Evolutionary conservation across 2,797 vertebrate genomes (phyloP).

Genomic region (Lacerta viridis): DNA sequence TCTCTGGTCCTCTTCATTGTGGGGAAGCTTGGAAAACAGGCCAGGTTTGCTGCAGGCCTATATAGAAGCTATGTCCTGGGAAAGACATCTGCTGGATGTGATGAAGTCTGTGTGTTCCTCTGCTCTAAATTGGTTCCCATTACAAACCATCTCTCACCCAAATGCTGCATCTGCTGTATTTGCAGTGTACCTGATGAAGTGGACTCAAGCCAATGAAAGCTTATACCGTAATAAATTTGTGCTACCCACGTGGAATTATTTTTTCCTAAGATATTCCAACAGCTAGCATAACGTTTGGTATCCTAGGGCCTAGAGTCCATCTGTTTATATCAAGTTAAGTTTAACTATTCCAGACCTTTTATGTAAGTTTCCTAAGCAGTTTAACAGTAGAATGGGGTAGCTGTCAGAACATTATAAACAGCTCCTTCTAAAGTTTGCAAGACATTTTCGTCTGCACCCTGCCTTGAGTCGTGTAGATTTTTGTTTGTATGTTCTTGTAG

Average conservation of each 20-base stretch:
- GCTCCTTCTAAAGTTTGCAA: not conserved
- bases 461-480: not conserved
- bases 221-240: not conserved
- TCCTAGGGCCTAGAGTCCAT: not conserved
- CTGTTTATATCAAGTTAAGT: not conserved
- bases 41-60: not conserved
- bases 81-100: not conserved
- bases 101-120: not conserved
- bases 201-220: not conserved
- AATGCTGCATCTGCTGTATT: not conserved
- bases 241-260: not conserved
- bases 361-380: not conserved
- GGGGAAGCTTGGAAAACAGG: not conserved
- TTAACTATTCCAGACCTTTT: not conserved
- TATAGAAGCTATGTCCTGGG: not conserved
- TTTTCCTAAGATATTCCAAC: not conserved
- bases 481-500: too few species aligned
- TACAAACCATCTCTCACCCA: not conserved
- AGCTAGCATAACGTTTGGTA: not conserved
- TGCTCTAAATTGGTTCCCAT: not conserved
- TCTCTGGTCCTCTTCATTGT: slow-evolving; percentile 1
- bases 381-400: not conserved
- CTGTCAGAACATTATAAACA: not conserved
- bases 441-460: not conserved
- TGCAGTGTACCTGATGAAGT: not conserved